phyloP scores from a whole-genome alignment of 2,888 invertebrate species.

The Malthinus flaveolus region DNA sequence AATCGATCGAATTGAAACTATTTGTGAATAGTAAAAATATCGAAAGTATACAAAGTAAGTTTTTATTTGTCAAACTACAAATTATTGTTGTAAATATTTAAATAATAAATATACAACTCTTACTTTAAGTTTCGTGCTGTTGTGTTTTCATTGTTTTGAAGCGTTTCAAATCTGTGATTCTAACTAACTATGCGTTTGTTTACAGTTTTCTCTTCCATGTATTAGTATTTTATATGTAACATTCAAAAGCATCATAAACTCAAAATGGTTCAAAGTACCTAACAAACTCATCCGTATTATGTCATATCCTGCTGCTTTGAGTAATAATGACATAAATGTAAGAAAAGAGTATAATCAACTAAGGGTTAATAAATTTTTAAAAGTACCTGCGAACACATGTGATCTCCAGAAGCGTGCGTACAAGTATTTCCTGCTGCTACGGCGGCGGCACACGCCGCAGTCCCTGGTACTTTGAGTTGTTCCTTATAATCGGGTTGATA shows the following conservation, averaged over 20 bases:
- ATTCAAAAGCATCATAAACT: slow-evolving; percentile 18
- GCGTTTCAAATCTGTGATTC: slow-evolving; percentile 1
- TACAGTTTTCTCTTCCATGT: not conserved
- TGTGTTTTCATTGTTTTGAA: not conserved
- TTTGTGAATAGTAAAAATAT: not conserved
- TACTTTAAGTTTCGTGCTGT: not conserved
- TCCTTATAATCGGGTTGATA: slow-evolving; percentile 93
- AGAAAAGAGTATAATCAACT: not conserved
- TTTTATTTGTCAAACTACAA: too few relatives aligned
- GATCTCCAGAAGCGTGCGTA: slow-evolving; percentile 61
- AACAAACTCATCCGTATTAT: slow-evolving; percentile 14
- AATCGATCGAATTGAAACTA: not conserved
- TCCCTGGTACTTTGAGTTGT: slow-evolving; percentile 79
- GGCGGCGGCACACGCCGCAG: slow-evolving; percentile 68
- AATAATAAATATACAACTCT: too few relatives aligned
- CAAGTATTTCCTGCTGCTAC: slow-evolving; percentile 58
- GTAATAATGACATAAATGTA: slow-evolving; percentile 2
- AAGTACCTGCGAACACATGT: slow-evolving; percentile 65
- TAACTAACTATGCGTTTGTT: slow-evolving; percentile 4
- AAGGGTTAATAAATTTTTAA: not conserved
- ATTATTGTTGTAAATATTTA: too few relatives aligned
- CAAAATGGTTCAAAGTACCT: slow-evolving; percentile 17
- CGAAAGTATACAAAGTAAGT: too few relatives aligned
- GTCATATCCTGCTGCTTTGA: slow-evolving; percentile 21
- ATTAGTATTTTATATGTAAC: slow-evolving; percentile 11